A percentile compares a stretch with the other conserved stretches of the same genome.
Conservation (phyloP, 2,888 invertebrate genomes). For the Eupeodes luniger region DNA sequence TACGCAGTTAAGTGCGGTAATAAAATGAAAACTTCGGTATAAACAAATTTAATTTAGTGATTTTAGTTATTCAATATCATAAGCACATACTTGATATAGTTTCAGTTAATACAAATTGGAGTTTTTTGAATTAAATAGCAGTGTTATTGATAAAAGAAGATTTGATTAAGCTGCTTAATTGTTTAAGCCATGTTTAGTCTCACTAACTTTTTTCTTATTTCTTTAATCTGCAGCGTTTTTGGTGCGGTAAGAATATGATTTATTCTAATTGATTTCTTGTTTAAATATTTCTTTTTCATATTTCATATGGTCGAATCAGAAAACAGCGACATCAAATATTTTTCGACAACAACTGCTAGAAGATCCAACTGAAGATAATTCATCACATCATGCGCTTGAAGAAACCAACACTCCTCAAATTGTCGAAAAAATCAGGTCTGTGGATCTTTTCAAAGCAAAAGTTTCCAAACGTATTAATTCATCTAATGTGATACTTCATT, state of each 20-base stretch:
- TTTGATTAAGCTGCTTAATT: neutral
- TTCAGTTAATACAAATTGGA: neutral
- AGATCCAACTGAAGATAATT: neutral
- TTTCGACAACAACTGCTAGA: neutral
- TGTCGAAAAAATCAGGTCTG: conserved; percentile 17
- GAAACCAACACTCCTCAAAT: neutral
- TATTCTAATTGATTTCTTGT: neutral
- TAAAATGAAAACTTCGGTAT: neutral
- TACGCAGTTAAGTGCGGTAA: neutral
- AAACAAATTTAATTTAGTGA: neutral
- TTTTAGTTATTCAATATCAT: neutral
- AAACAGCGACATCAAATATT: neutral
- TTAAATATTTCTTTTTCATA: neutral
- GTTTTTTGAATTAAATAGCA: neutral
- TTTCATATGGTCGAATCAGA: neutral
- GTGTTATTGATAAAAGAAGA: no score
- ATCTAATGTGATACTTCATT: conserved; percentile 12
- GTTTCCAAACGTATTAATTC: neutral
- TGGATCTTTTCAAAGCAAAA: conserved; percentile 36
- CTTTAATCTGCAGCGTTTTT: neutral
- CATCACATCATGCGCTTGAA: conserved; percentile 8
- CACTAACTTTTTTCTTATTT: neutral
- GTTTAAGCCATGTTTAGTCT: neutral
- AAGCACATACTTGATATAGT: neutral
- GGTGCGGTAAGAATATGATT: conserved; percentile 1